A percentile compares a stretch with the other conserved stretches of the same genome.
Evolutionary conservation across 2,797 vertebrate genomes (phyloP).

Genomic region (Pteropus rufus): DNA sequence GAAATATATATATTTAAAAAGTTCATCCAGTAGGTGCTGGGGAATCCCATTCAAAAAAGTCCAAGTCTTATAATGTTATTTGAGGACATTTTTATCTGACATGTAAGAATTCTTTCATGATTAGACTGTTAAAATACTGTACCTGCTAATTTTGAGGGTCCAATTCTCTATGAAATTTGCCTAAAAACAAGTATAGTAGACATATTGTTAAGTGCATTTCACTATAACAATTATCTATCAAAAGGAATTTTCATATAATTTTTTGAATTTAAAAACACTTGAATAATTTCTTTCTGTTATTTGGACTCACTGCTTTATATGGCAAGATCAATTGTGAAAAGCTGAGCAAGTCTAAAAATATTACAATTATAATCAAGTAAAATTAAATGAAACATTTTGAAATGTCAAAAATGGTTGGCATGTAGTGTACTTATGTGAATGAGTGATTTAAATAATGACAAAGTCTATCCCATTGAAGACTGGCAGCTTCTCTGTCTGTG

Average conservation of each 20-base stretch:
- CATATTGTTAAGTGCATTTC: neutral
- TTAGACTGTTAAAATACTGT: neutral
- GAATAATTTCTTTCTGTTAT: constrained; percentile 19
- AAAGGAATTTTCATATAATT: constrained; percentile 17
- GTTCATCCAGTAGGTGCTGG: neutral
- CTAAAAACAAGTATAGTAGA: constrained; percentile 49
- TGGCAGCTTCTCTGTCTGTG: neutral
- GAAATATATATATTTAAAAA: neutral
- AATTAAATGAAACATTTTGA: constrained; percentile 34
- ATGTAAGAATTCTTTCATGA: constrained; percentile 34
- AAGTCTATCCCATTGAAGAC: neutral
- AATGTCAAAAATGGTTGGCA: constrained; percentile 8
- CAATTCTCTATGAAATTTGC: constrained; percentile 10
- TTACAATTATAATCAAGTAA: constrained; percentile 53
- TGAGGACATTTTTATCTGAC: constrained; percentile 27
- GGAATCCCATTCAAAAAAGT: neutral
- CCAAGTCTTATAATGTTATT: neutral
- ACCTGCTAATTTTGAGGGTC: neutral
- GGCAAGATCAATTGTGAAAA: constrained; percentile 49
- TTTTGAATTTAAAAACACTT: constrained; percentile 50
- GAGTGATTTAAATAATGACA: neutral
- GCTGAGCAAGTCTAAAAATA: constrained; percentile 18
- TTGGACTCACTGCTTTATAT: neutral
- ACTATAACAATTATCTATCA: neutral
- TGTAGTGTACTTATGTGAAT: neutral